Percentiles rank a stretch among this genome's conserved stretches.
Evolutionary conservation across 2,113 vertebrate species (phyloP).

Genomic region (Ceuthmochares aereus): DNA sequence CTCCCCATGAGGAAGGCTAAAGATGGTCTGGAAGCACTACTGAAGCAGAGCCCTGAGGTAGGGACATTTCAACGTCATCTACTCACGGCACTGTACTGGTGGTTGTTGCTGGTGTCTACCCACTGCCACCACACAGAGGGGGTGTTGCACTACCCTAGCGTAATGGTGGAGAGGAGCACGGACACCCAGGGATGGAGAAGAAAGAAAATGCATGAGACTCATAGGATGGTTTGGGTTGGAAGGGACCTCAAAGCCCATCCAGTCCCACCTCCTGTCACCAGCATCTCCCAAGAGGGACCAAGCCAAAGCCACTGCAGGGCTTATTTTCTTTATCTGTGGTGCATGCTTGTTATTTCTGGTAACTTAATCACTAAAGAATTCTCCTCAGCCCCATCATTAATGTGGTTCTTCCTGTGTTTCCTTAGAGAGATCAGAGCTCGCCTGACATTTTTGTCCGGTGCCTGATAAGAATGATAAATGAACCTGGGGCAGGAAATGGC

Average conservation of each 20-base stretch:
- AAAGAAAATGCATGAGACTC: no score
- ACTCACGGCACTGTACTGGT: not conserved
- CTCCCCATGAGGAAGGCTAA: fast-evolving
- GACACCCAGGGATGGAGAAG: not conserved
- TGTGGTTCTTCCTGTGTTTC: constrained; percentile 49
- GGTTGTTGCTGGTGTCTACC: not conserved
- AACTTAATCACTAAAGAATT: constrained; percentile 56
- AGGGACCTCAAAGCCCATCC: no score
- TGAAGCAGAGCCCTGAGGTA: not conserved
- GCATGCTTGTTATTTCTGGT: not conserved
- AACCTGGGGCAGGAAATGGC: not conserved
- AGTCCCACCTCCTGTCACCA: not conserved
- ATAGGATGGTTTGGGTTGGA: no score
- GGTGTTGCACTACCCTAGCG: not conserved
- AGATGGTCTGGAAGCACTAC: not conserved
- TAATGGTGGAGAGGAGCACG: not conserved
- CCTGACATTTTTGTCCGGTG: constrained; percentile 30
- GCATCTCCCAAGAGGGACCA: not conserved
- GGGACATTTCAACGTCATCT: not conserved
- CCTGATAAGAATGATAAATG: constrained; percentile 62
- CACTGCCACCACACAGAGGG: not conserved
- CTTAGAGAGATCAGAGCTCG: constrained; percentile 20
- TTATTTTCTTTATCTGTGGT: not conserved
- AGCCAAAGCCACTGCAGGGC: fast-evolving
- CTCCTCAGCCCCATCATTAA: constrained; percentile 10